Evolutionary conservation across 1,140 invertebrate genomes (phyloP), one percentile per base, ranked within the genome.

Genomic region (Drosophila prosaltans): DNA sequence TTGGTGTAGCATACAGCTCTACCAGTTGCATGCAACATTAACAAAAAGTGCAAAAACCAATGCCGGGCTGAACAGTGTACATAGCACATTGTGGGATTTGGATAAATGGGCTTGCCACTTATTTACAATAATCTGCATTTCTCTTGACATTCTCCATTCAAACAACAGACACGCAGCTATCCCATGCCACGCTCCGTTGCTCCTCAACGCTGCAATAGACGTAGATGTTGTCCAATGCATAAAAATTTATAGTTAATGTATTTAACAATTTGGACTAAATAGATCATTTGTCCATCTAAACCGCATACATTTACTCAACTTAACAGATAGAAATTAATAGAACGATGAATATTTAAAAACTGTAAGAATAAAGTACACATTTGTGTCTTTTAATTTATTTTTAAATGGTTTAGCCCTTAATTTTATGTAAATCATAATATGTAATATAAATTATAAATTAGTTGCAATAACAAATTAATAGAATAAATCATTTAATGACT

Each of bases 381-480:
- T 26, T 8, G 59, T 43, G 11, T 26, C 59, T 26, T 62, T 61
- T 24, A 62, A 62, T 41, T 43, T 39, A 48, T 64, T 62, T 62
- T 60, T 62, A 62, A 39, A 45, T 28, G 36, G 24, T 39, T 41
- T 62, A 43, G 41, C 8, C 65, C 54, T 32, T 32, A 64, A 57
- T 57, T 66, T 61, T 1, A 51, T 51, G 21, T 51, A 24, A 64
- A 65, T 64, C 24, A 39, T 67, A 64, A 16, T 62, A 61, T 61
- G 45, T 41, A 40, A 41, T 24, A 39, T 61, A 61, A 61, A 61
- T 61, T 61, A 61, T 61, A 43, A 59, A 59, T 59, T 59, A 62
- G 60, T 62, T 62, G 24, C 60, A 62, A 62, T 59, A 59, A 59
- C 57, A 59, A 59, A 59, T 16, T 59, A 59, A 59, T 32, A 39